Evolutionary conservation across 2,888 invertebrate genomes (phyloP).

Genomic region (Drosophila peninsularis): DNA sequence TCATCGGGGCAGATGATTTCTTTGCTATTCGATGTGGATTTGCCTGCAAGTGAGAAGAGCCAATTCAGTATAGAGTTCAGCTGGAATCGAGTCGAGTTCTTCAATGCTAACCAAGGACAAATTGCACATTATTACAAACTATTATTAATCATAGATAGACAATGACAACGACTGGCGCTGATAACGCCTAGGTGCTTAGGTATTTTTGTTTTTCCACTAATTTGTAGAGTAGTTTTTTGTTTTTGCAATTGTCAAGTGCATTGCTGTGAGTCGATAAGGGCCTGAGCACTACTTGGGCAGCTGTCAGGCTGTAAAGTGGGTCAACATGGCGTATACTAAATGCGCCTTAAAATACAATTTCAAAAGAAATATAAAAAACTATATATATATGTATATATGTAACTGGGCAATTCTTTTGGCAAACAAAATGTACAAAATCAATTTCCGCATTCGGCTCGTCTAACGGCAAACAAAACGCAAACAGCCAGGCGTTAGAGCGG

Average conservation of each 20-base stretch:
- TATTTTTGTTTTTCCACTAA: conserved; percentile 32
- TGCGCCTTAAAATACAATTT: neutral
- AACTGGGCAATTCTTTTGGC: conserved; percentile 36
- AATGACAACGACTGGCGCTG: conserved; percentile 24
- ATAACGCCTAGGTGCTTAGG: conserved; percentile 25
- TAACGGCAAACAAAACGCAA: conserved; percentile 48
- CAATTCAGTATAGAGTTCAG: conserved; percentile 8
- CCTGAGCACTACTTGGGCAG: conserved; percentile 41
- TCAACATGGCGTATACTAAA: conserved; percentile 33
- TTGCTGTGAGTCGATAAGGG: conserved; percentile 36
- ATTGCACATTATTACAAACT: conserved; percentile 10
- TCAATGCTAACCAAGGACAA: conserved; percentile 20
- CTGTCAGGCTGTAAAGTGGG: conserved; percentile 44
- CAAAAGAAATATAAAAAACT: conserved; percentile 2
- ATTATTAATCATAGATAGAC: conserved; percentile 32
- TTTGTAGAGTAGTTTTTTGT: conserved; percentile 21
- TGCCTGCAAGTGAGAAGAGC: conserved; percentile 86
- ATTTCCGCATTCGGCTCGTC: conserved; percentile 55
- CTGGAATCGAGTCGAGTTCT: conserved; percentile 10
- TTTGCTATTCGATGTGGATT: conserved; percentile 85
- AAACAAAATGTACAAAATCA: conserved; percentile 18
- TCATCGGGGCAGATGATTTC: conserved; percentile 85
- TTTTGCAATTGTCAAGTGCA: conserved; percentile 33
- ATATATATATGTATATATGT: neutral
- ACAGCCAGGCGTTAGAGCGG: conserved; percentile 22